Evolutionary conservation across 2,113 vertebrate genomes (phyloP), one percentile per base, ranked within the genome.

Genomic region (Apistogramma diplotaenia): DNA sequence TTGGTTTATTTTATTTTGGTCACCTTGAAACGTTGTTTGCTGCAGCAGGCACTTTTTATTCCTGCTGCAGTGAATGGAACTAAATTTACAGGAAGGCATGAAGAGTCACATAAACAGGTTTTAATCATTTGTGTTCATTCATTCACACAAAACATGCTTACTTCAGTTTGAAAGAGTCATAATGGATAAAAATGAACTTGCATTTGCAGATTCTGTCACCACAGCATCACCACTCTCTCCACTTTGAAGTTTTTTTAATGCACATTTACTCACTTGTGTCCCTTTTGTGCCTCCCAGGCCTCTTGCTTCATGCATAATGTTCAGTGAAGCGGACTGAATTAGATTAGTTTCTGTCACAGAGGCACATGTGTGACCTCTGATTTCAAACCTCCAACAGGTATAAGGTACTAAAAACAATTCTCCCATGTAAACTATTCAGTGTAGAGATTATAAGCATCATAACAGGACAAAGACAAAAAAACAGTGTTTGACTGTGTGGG

Each of bases 351-450:
- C 59, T 18, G 60, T 49, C 67, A 79, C 76, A 60, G 58, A 59
- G 79, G 57, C 79, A 51, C 57, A 58, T n/a, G n/a, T 58, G 73
- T 35, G 61, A 87, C 67, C 55, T 84, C 33, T 51, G 79, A 82
- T 75, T 78, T 82, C 53, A 78, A 74, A 70, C 31, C 55, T 25
- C 67, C 31, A 80, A 78, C 72, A 77, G 77, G 77, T 87, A 51
- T 1, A 37, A 71, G 65, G 10, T 49, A 76, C 33, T 55, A 29
- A 27, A 53, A 49, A 21, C 37, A 76, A 49, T n/a, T 46, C 56
- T 46, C 74, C 19, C 1, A 29, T 5, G n/a, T 54, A 72, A n/a
- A 70, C 65, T 46, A 31, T 70, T 13, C 65, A 51, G 65, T 29
- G 49, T 46, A 51, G 43, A 49, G 43, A 70, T 51, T 70, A 0